Percentiles rank a stretch among this genome's conserved stretches.
Evolutionary conservation across 1,140 invertebrate genomes (phyloP).

Genomic region (Brachionus rotundiformis): DNA sequence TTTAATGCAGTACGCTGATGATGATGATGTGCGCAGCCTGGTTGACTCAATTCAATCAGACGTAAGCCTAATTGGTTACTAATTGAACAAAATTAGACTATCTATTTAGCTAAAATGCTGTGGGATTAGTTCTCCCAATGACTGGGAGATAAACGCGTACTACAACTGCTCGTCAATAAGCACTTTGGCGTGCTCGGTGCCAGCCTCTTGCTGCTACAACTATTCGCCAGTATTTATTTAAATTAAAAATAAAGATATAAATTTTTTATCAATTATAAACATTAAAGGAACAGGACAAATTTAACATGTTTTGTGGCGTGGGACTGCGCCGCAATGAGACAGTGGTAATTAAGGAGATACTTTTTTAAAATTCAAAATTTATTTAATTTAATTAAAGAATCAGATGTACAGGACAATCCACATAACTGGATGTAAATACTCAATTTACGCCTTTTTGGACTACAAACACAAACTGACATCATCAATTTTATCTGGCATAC

Average conservation of each 20-base stretch:
- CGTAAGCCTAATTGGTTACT: not conserved
- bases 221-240: not conserved
- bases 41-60: slow-evolving; percentile 44
- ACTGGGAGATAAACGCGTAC: slow-evolving; percentile 42
- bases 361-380: not conserved
- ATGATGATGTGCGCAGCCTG: slow-evolving; percentile 4
- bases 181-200: slow-evolving; percentile 27
- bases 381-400: not conserved
- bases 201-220: slow-evolving; percentile 39
- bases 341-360: not conserved
- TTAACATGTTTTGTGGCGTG: slow-evolving; percentile 46
- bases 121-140: slow-evolving; percentile 42
- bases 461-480: slow-evolving; percentile 43
- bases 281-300: not conserved
- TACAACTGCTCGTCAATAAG: slow-evolving; percentile 34
- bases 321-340: slow-evolving; percentile 11
- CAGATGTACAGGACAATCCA: slow-evolving; percentile 24
- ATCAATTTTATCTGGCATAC: slow-evolving; percentile 9
- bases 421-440: slow-evolving; percentile 46
- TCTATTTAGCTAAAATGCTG: slow-evolving; percentile 41
- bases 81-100: not conserved
- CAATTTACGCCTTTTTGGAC: slow-evolving; percentile 44
- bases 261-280: not conserved
- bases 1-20: slow-evolving; percentile 7
- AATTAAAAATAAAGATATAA: not conserved